A percentile compares a stretch with the other conserved stretches of the same genome.
These are phyloP conservation scores for Oncopodura yosiiana DNA, from an alignment of 1,140 invertebrate genomes.

Conservation along the genomic window DNA sequence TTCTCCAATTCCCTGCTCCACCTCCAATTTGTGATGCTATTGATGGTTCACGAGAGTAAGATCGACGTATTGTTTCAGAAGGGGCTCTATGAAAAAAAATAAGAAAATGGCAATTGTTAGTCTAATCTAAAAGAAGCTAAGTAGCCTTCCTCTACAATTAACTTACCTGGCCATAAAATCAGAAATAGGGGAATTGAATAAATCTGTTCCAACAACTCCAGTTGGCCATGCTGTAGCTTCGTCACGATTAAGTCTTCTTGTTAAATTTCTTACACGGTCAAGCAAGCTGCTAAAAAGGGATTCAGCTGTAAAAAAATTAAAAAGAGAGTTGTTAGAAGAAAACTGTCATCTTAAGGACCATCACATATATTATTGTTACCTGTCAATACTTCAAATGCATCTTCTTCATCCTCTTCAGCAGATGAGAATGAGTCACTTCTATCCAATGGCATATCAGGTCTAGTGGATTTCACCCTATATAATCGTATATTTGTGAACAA, in stretches of 20 bases:
- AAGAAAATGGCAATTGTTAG: too few species aligned
- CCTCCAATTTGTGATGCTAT: slow-evolving; percentile 28
- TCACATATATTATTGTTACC: too few species aligned
- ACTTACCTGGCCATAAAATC: slow-evolving; percentile 28
- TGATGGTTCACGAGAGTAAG: slow-evolving; percentile 28
- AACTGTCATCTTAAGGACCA: too few species aligned
- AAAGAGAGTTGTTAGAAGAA: too few species aligned
- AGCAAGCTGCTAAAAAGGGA: slow-evolving; percentile 77
- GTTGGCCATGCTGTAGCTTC: slow-evolving; percentile 53
- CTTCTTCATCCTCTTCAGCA: slow-evolving; percentile 58
- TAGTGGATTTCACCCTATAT: slow-evolving; percentile 8
- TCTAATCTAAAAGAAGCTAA: too few species aligned
- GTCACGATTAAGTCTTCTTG: slow-evolving; percentile 71
- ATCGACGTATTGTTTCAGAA: slow-evolving; percentile 19
- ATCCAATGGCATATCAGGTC: slow-evolving; percentile 42
- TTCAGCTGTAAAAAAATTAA: too few species aligned
- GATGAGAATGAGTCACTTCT: slow-evolving; percentile 71
- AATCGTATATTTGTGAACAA: too few species aligned
- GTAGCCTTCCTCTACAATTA: neutral
- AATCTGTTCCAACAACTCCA: slow-evolving; percentile 33
- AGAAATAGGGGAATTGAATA: slow-evolving; percentile 16
- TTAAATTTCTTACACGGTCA: slow-evolving; percentile 69
- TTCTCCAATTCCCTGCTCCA: slow-evolving; percentile 45
- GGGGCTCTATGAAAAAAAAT: slow-evolving; percentile 16
- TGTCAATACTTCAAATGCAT: slow-evolving; percentile 80